phyloP scores from a whole-genome alignment of 92 coral and sea anemone genomes.

The Heteractis magnifica region DNA sequence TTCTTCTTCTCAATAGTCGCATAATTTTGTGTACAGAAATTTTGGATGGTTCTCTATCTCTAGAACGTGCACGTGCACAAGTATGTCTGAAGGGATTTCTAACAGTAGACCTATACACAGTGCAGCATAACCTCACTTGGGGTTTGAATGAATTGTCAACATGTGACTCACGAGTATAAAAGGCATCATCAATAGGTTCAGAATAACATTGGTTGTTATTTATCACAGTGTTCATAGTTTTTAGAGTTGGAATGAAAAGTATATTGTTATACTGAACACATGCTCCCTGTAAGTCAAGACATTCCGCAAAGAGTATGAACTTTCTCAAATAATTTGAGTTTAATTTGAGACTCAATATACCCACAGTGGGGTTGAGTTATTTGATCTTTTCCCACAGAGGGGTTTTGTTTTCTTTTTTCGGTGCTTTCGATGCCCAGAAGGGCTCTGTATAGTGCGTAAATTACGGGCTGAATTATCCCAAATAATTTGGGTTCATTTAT shows the following conservation, averaged over 20 bases:
- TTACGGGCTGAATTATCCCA: slow-evolving; percentile 24
- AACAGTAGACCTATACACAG: slow-evolving; percentile 31
- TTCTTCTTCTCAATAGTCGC: slow-evolving; percentile 36
- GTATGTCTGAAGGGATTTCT: slow-evolving; percentile 37
- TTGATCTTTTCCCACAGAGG: too few relatives aligned
- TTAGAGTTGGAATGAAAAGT: slow-evolving; percentile 27
- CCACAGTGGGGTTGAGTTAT: too few relatives aligned
- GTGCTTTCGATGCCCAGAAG: not conserved
- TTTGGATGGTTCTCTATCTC: slow-evolving; percentile 50
- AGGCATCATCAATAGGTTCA: slow-evolving; percentile 18
- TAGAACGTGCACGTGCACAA: slow-evolving; percentile 13
- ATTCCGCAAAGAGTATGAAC: too few relatives aligned
- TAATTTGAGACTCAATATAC: too few relatives aligned
- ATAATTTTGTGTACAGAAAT: slow-evolving; percentile 38
- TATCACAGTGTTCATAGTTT: slow-evolving; percentile 42
- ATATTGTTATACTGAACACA: slow-evolving; percentile 15
- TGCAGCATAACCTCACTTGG: not conserved
- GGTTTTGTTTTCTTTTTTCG: slow-evolving; percentile 1
- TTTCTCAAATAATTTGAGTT: too few relatives aligned
- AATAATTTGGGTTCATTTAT: slow-evolving; percentile 13
- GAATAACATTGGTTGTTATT: slow-evolving; percentile 19
- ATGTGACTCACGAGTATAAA: slow-evolving; percentile 1
- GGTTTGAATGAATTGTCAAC: slow-evolving; percentile 22
- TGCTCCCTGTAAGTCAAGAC: slow-evolving; percentile 6
- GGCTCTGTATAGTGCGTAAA: slow-evolving; percentile 20